phyloP scores from a whole-genome alignment of 2,888 invertebrate species.

The Apodemia zela region DNA sequence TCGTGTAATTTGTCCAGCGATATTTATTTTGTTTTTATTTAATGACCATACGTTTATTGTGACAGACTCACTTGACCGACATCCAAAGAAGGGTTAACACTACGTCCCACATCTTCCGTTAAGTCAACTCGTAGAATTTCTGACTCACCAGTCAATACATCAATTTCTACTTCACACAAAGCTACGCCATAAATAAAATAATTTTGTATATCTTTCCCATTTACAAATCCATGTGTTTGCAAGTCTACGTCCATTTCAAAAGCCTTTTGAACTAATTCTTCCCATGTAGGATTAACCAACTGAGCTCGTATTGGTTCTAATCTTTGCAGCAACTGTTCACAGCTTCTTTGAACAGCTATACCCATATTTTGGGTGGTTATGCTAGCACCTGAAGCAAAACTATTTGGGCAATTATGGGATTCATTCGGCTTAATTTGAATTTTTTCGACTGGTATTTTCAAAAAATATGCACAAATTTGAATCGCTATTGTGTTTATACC shows the following conservation, averaged over 20 bases:
- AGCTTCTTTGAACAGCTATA: conserved; percentile 43
- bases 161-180: conserved; percentile 85
- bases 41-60: conserved; percentile 38
- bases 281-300: conserved; percentile 76
- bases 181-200: conserved; percentile 82
- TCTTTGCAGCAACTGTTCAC: conserved; percentile 43
- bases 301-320: conserved; percentile 64
- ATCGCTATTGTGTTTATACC: conserved; percentile 87
- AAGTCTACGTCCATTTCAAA: conserved; percentile 71
- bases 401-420: conserved; percentile 82
- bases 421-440: conserved; percentile 84
- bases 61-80: conserved; percentile 82
- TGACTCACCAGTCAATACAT: conserved; percentile 87
- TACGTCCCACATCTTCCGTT: conserved; percentile 85
- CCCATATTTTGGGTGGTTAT: conserved; percentile 49
- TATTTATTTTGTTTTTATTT: no score
- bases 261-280: conserved; percentile 74
- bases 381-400: conserved; percentile 83
- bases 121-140: conserved; percentile 83
- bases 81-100: conserved; percentile 85
- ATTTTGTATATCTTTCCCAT: conserved; percentile 48
- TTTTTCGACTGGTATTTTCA: conserved; percentile 83
- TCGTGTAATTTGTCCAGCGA: no score
- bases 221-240: conserved; percentile 73
- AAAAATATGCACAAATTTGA: conserved; percentile 83